Evolutionary conservation across 1,140 invertebrate genomes (phyloP), one percentile per base, ranked within the genome.

Genomic region (Propsilocerus akamusi): DNA sequence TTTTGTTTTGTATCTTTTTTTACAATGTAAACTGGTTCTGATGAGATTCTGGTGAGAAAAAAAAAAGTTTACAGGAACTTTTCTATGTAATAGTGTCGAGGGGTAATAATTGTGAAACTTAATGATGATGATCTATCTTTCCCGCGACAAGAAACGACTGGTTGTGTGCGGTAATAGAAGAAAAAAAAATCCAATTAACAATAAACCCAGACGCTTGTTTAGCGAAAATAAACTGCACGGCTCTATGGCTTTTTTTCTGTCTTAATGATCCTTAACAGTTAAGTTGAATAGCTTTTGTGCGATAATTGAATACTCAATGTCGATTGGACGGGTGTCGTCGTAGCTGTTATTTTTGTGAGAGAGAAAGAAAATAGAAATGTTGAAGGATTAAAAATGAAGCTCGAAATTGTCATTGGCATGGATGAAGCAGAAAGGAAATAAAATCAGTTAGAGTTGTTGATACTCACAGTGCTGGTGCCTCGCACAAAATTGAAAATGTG

Each of bases 291-390:
- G 59, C 59, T 86, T 81, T 62, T 81, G 77, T 50, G 84, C 84
- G 46, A 93, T 83, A 6, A 78, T 82, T 8, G 87, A 91, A 8
- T 87, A 67, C 57, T 85, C 76, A 70, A 86, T 83, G 62, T 93
- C 89, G 54, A 94, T 93, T 4, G 89, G 83, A 62, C 85, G 82
- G 1, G 84, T 87, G 61, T 89, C 81, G 56, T 93, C 89, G 59
- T 91, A 93, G 4, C 34, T 41, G 17, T 41, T n/a, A n/a, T n/a
- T n/a, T 41, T 30, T 30, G 28, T 7, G 6, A 6, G n/a, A 30
- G 6, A 6, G n/a, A 3, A n/a, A 30, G n/a, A 30, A 30, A 3
- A n/a, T 4, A 6, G n/a, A n/a, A 30, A 30, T 11, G n/a, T 30
- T 11, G n/a, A 30, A 11, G 28, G n/a, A 30, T 30, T 8, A 8